Evolutionary conservation across 2,113 vertebrate genomes (phyloP), one percentile per base, ranked within the genome.

Genomic region (Sceloporus tristichus): DNA sequence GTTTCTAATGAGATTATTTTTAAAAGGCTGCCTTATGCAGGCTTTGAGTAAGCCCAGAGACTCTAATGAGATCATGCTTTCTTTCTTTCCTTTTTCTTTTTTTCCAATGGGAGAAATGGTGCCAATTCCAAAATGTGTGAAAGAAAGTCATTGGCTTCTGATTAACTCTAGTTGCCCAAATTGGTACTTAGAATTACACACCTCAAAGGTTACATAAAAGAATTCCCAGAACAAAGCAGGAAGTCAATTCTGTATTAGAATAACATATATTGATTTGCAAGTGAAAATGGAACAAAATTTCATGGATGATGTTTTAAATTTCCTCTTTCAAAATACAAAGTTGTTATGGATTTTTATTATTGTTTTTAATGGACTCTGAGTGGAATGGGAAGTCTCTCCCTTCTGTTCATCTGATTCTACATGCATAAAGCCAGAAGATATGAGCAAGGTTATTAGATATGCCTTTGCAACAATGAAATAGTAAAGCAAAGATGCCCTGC

Each of bases 401-500:
- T 95, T 96, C 94, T 96, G 94, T 95, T 96, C 89, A 19, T 87
- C 74, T 84, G 68, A 88, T 89, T 92, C 94, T 82, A 79, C 25
- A 94, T 93, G 89, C 95, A 89, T 93, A 94, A 93, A 96, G 93
- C 91, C 92, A 96, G 79, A 82, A 86, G 90, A 93, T 93, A 94
- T 90, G 88, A 94, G 90, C 89, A 91, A 89, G 84, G 90, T 96
- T 97, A 95, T 97, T 96, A 97, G 94, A 94, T 94, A 94, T 94
- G 92, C 62, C 90, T 96, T 96, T 93, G 85, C 92, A 92, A 92
- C 88, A 88, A 95, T 90, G 85, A 96, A 95, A 92, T 92, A 75
- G 91, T 91, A 90, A 97, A 86, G 92, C 93, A 96, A 94, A 97
- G 95, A 96, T 94, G 94, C 91, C 88, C 95, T 96, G 96, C 96